Conservation (phyloP, 2,888 invertebrate species). For the Dexiosoma caninum region DNA sequence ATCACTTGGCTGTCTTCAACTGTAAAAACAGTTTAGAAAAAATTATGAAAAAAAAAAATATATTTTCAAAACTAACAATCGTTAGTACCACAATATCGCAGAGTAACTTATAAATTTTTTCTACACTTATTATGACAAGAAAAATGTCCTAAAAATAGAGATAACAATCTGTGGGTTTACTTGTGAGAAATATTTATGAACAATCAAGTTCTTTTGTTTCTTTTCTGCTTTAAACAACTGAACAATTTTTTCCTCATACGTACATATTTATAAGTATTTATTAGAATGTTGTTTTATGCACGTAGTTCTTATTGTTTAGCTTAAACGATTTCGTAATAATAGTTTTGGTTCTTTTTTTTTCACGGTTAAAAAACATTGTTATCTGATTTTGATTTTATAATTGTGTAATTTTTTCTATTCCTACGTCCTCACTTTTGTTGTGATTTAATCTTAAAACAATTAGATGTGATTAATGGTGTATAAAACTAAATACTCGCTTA, state of each 20-base stretch:
- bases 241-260: conserved; percentile 21
- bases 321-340: conserved; percentile 35
- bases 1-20: no score
- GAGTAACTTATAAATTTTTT: not conserved
- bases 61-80: conserved; percentile 1
- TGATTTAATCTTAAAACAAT: conserved; percentile 54
- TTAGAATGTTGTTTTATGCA: conserved; percentile 40
- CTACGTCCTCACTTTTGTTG: not conserved
- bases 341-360: conserved; percentile 26
- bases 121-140: conserved; percentile 14
- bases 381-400: not conserved
- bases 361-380: not conserved
- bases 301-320: not conserved
- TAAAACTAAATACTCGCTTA: not conserved
- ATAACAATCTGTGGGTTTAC: conserved; percentile 3
- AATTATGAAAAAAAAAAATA: no score
- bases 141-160: conserved; percentile 14
- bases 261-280: not conserved
- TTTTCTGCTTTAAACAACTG: not conserved
- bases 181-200: conserved; percentile 31
- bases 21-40: not conserved
- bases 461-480: conserved; percentile 48
- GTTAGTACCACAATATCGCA: not conserved
- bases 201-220: conserved; percentile 50
- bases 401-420: not conserved